A percentile compares a stretch with the other conserved stretches of the same genome.
These are phyloP conservation scores for Noctua comes DNA, from an alignment of 2,888 invertebrate genomes.

Conservation along the genomic window DNA sequence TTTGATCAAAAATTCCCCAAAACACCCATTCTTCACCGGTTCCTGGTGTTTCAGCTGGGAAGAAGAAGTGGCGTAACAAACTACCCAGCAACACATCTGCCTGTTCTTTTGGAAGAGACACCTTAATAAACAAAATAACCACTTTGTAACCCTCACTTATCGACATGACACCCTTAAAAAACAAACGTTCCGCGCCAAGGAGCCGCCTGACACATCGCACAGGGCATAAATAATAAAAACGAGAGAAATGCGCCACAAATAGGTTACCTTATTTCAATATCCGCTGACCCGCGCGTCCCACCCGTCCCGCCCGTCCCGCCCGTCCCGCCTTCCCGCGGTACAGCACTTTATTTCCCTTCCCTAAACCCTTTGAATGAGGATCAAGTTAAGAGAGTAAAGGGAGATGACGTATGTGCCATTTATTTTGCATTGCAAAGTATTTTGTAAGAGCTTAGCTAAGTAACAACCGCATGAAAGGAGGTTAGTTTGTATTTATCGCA, in stretches of 20 bases:
- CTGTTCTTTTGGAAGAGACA: not conserved
- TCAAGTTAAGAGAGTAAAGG: conserved; percentile 41
- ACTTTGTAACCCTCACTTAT: not conserved
- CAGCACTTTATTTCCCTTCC: conserved; percentile 77
- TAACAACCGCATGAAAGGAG: conserved; percentile 1
- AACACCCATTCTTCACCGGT: not conserved
- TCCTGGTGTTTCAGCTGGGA: not conserved
- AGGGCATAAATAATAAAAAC: conserved; percentile 71
- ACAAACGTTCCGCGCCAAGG: not conserved
- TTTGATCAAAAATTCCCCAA: too few relatives aligned
- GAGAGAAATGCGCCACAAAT: conserved; percentile 64
- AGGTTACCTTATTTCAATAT: conserved; percentile 81
- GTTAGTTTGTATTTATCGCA: not conserved
- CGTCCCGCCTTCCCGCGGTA: conserved; percentile 45
- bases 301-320: not conserved
- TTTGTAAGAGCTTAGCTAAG: conserved; percentile 15
- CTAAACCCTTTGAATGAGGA: conserved; percentile 66
- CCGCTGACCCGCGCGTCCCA: conserved; percentile 74
- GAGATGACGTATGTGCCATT: conserved; percentile 36
- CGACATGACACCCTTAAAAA: conserved; percentile 8
- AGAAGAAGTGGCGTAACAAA: not conserved
- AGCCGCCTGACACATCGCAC: conserved; percentile 52
- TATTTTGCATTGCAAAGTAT: conserved; percentile 40
- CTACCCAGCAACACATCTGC: not conserved
- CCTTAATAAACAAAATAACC: not conserved